phyloP scores from a whole-genome alignment of 2,113 vertebrate species.

The Monopterus albus region DNA sequence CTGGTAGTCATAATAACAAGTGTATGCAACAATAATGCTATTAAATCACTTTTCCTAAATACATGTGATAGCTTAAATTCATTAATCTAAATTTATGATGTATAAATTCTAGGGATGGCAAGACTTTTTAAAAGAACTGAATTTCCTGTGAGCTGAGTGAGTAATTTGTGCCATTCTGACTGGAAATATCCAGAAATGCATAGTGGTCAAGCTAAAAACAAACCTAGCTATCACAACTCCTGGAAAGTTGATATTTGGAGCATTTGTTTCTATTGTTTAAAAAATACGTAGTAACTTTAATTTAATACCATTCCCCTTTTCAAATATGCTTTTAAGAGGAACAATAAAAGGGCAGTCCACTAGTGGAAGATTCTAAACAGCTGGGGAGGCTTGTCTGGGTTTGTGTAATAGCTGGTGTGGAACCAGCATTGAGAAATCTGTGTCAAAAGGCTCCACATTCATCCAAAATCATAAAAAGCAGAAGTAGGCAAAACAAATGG shows the following conservation, averaged over 20 bases:
- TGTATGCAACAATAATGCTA: no score
- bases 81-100: no score
- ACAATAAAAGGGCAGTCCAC: slow-evolving; percentile 24
- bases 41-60: background rate
- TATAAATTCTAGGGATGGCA: no score
- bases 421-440: slow-evolving; percentile 54
- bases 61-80: background rate
- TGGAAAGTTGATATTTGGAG: background rate
- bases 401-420: slow-evolving; percentile 50
- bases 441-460: slow-evolving; percentile 40
- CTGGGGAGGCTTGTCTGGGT: background rate
- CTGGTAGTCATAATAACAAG: background rate
- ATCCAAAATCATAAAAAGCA: slow-evolving; percentile 45
- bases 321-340: slow-evolving; percentile 20
- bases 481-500: slow-evolving; percentile 42
- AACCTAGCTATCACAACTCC: background rate
- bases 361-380: background rate
- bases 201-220: slow-evolving; percentile 6
- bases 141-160: no score
- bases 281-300: slow-evolving; percentile 11
- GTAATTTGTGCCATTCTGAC: no score
- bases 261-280: no score
- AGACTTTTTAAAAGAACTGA: no score
- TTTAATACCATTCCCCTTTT: slow-evolving; percentile 25
- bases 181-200: background rate